These are phyloP conservation scores for Paelopatides confundens DNA, from an alignment of 53 echinoderm and acorn worm species.

Conservation along the genomic window DNA sequence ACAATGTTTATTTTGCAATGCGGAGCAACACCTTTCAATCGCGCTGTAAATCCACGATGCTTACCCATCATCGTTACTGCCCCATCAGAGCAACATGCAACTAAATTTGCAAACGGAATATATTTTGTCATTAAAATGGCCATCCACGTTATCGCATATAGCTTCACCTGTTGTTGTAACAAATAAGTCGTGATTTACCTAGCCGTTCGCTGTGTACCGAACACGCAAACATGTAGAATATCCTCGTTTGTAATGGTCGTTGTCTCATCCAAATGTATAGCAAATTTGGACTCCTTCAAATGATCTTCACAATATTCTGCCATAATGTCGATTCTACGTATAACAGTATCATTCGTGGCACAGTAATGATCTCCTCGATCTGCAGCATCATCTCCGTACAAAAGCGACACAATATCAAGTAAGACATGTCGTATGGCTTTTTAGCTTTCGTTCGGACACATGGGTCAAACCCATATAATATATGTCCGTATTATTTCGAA, in stretches of 20 bases:
- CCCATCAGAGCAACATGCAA: conserved; percentile 7
- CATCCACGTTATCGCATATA: neutral
- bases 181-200: conserved; percentile 9
- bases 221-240: neutral
- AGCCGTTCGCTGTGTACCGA: neutral
- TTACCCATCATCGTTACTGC: conserved; percentile 2
- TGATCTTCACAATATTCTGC: neutral
- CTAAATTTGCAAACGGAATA: neutral
- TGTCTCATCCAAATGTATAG: neutral
- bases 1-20: neutral
- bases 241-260: conserved; percentile 5
- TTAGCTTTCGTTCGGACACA: too few relatives aligned
- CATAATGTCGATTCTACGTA: conserved; percentile 14
- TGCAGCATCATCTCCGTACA: neutral
- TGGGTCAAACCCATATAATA: too few relatives aligned
- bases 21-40: conserved; percentile 2
- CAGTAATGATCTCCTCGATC: neutral
- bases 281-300: conserved; percentile 1
- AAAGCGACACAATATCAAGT: conserved; percentile 1
- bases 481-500: too few relatives aligned
- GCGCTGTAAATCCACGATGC: conserved; percentile 11
- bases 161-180: conserved; percentile 1
- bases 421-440: neutral
- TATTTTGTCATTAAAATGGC: neutral
- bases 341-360: conserved; percentile 1